phyloP scores from a whole-genome alignment of 35 echinoderm and acorn worm species.

The Heliocidaris erythrogramma region DNA sequence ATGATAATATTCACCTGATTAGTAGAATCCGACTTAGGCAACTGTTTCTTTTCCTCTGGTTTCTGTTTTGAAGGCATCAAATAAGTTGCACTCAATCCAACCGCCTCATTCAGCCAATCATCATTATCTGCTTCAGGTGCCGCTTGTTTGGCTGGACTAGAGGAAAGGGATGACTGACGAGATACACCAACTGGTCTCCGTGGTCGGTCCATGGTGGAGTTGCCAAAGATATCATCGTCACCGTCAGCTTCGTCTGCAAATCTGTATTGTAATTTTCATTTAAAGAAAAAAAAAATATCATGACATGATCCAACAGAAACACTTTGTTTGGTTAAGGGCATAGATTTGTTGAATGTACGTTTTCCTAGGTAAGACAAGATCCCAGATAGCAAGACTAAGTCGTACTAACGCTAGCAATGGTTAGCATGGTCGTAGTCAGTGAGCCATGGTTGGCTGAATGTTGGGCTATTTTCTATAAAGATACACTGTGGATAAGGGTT shows the following conservation, averaged over 20 bases:
- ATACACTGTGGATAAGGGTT: too few species aligned
- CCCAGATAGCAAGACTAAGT: too few species aligned
- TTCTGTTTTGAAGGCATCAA: constrained; percentile 17
- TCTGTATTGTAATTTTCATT: constrained; percentile 32
- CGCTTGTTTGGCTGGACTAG: background rate
- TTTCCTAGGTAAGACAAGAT: too few species aligned
- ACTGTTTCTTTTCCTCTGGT: background rate
- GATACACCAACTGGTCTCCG: constrained; percentile 27
- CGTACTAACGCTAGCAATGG: too few species aligned
- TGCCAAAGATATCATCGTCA: constrained; percentile 61
- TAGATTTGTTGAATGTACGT: too few species aligned
- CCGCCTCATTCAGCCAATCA: constrained; percentile 72
- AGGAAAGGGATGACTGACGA: background rate
- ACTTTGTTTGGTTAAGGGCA: too few species aligned
- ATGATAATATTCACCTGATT: background rate
- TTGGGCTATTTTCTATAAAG: too few species aligned
- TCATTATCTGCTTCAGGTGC: constrained; percentile 15
- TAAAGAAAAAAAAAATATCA: too few species aligned
- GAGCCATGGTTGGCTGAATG: too few species aligned
- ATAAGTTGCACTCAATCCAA: constrained; percentile 28
- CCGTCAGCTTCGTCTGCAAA: constrained; percentile 78
- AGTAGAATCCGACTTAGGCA: background rate
- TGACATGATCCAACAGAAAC: too few species aligned
- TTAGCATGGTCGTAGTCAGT: too few species aligned
- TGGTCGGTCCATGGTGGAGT: constrained; percentile 63